phyloP scores from a whole-genome alignment of 2,797 vertebrate genomes.

The Dicrostonyx torquatus region DNA sequence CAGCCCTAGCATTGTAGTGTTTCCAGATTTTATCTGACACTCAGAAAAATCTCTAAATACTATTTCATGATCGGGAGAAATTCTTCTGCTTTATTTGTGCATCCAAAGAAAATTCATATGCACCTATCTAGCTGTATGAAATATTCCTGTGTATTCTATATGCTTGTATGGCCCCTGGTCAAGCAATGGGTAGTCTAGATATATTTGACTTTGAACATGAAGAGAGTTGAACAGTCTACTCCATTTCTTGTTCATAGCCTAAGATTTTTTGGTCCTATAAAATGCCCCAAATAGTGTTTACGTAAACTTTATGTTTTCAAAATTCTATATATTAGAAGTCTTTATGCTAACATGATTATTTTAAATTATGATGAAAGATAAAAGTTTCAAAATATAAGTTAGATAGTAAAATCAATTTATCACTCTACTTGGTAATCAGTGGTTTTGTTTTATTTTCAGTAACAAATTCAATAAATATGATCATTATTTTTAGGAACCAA shows the following conservation, averaged over 20 bases:
- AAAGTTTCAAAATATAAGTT: constrained; percentile 64
- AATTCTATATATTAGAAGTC: not conserved
- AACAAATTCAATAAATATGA: constrained; percentile 60
- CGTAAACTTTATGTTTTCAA: constrained; percentile 21
- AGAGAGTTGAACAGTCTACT: not conserved
- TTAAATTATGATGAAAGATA: constrained; percentile 54
- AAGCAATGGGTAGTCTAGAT: constrained; percentile 27
- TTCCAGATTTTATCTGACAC: constrained; percentile 42
- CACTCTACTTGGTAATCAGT: constrained; percentile 53
- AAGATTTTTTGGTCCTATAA: too few relatives aligned
- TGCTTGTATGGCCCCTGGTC: not conserved
- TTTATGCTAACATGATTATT: not conserved
- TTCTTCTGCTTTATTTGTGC: constrained; percentile 20
- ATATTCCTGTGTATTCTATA: not conserved
- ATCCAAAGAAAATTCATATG: constrained; percentile 53
- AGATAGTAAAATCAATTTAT: constrained; percentile 67
- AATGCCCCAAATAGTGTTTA: constrained; percentile 37
- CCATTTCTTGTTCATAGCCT: not conserved
- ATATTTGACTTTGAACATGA: not conserved
- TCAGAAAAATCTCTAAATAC: constrained; percentile 44
- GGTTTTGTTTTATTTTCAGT: constrained; percentile 66
- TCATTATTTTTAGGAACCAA: not conserved
- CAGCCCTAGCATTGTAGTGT: constrained; percentile 1
- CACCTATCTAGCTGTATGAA: not conserved
- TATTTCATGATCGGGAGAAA: constrained; percentile 38